Percentiles rank a stretch among this genome's conserved stretches.
These are phyloP conservation scores for Horisme vitalbata DNA, from an alignment of 2,888 invertebrate genomes.

Conservation along the genomic window DNA sequence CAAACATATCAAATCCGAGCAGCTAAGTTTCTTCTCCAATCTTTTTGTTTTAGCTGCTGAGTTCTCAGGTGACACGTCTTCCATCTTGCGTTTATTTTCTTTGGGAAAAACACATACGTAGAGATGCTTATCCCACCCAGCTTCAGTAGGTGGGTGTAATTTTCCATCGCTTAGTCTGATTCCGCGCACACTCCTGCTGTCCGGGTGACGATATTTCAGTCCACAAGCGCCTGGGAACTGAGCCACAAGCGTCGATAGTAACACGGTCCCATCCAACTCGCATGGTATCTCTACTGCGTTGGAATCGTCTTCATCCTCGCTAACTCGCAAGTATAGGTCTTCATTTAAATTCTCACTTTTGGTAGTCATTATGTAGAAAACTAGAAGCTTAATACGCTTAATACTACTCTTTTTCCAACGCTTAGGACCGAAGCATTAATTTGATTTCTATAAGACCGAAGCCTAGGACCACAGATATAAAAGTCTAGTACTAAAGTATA, in stretches of 20 bases:
- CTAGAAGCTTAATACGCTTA: too few relatives aligned
- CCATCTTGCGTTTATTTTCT: constrained; percentile 98
- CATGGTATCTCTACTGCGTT: constrained; percentile 98
- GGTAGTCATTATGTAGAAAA: constrained; percentile 43
- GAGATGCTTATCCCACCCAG: constrained; percentile 89
- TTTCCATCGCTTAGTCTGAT: constrained; percentile 95
- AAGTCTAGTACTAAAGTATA: too few relatives aligned
- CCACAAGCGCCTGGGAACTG: constrained; percentile 99
- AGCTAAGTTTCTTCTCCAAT: constrained; percentile 94
- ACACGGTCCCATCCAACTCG: constrained; percentile 95
- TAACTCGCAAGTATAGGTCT: constrained; percentile 72
- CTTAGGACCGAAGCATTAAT: too few relatives aligned
- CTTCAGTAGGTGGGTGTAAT: constrained; percentile 91
- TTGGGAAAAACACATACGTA: constrained; percentile 93
- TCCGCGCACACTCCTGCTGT: constrained; percentile 93
- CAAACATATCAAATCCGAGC: constrained; percentile 98
- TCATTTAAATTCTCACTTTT: constrained; percentile 54
- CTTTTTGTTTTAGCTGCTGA: constrained; percentile 97
- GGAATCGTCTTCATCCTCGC: constrained; percentile 95
- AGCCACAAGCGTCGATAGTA: constrained; percentile 96
- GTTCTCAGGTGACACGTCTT: constrained; percentile 94
- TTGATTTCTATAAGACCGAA: too few relatives aligned
- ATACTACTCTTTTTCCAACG: too few relatives aligned
- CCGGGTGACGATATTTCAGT: constrained; percentile 97
- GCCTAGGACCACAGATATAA: too few relatives aligned